Base-by-base conservation (phyloP, 1,140 invertebrate species). In the Papilio glaucus region DNA sequence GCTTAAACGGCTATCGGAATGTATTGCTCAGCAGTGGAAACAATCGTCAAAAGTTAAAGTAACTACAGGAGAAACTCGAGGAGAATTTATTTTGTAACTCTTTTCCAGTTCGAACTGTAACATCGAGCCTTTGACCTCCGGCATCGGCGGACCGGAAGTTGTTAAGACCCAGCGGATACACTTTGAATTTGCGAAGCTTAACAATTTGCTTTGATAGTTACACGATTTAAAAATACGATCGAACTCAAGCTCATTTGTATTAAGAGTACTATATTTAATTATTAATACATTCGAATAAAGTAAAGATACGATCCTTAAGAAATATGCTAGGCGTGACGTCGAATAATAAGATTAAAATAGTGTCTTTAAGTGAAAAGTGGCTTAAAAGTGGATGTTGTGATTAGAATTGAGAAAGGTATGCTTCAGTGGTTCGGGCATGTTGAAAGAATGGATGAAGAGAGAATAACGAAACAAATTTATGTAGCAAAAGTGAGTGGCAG, bases 31-130 rank as follows among this genome's bases (percentile, higher is more conserved):
- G 24, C 3, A 10, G 49, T 26, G 49, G 49, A 57, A 57, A 57
- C 49, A 57, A 57, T 57, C 49, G 49, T 57, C 24, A 57, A 57
- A 57, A 57, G 49, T 57, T 57, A 57, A 57, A 49, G 45, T 49
- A 49, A 57, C 9, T 57, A 57, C 21, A 13, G 10, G 49, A 21
- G 24, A 57, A 57, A 12, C 49, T 57, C 49, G n/a, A 18, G 49
- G 49, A 21, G 21, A 57, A 26, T 57, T 57, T 57, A 57, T 57
- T 57, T 57, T 57, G 49, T 24, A 57, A 57, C 21, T 24, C 49
- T 57, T 57, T 33, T 57, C 2, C 49, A 57, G 21, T 57, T 26
- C 18, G 21, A 57, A 57, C 49, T 57, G 21, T 21, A 57, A 24
- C 29, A 45, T 0, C n/a, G n/a, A 57, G 21, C 21, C 21, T 57